Conservation (phyloP, 2,888 invertebrate genomes). For the Tenodera sinensis region DNA sequence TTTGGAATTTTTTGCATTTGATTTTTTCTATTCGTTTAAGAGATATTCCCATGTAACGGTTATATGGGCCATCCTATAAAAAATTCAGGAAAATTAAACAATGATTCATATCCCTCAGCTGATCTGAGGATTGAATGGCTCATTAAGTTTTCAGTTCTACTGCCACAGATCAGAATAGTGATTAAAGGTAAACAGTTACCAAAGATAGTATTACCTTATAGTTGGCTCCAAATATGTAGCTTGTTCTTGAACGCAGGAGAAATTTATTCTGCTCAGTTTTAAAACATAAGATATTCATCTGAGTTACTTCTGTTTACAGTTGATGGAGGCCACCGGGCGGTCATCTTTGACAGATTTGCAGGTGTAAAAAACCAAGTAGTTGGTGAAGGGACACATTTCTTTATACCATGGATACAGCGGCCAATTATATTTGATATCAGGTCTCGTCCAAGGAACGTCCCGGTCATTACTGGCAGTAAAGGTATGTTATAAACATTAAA, state of each 20-base stretch:
- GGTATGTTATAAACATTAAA: conserved; percentile 48
- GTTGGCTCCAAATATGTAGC: neutral
- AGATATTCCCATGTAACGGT: too few relatives aligned
- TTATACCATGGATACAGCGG: conserved; percentile 96
- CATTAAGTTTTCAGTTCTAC: too few relatives aligned
- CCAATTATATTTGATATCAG: conserved; percentile 98
- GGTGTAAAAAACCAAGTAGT: conserved; percentile 90
- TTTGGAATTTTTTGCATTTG: too few relatives aligned
- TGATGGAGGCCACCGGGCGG: conserved; percentile 97
- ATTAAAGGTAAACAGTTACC: neutral
- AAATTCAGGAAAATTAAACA: too few relatives aligned
- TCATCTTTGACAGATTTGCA: conserved; percentile 97
- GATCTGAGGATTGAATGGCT: too few relatives aligned
- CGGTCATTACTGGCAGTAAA: conserved; percentile 97
- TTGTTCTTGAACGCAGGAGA: neutral
- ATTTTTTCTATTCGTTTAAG: too few relatives aligned
- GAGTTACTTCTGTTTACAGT: conserved; percentile 57
- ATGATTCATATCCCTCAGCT: too few relatives aligned
- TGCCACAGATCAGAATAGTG: too few relatives aligned
- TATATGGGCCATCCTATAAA: too few relatives aligned
- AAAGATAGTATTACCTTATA: neutral
- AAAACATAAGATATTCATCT: conserved; percentile 18
- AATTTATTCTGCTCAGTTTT: neutral
- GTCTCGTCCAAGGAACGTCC: conserved; percentile 93
- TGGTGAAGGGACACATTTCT: conserved; percentile 98